Conservation (phyloP, 2,113 vertebrate species). For the Oryzias woworae region DNA sequence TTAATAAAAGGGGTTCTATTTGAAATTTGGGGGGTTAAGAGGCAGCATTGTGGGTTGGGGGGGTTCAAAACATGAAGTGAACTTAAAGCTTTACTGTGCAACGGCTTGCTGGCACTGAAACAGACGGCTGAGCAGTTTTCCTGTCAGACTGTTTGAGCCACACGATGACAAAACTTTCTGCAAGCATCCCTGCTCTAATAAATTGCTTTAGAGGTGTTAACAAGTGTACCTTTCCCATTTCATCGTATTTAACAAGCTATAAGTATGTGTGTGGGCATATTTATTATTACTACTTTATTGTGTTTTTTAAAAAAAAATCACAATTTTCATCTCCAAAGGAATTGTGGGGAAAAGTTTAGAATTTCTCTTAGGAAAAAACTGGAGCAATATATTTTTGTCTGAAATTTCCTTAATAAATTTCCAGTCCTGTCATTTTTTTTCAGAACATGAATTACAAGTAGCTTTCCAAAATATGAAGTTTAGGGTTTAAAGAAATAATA, state of each 20-base stretch:
- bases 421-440: too few relatives aligned
- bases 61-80: slow-evolving; percentile 32
- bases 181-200: slow-evolving; percentile 82
- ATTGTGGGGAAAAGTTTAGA: too few relatives aligned
- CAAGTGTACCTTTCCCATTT: slow-evolving; percentile 64
- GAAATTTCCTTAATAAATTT: too few relatives aligned
- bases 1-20: slow-evolving; percentile 41
- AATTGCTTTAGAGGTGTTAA: slow-evolving; percentile 79
- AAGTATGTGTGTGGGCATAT: slow-evolving; percentile 17
- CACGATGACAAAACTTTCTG: slow-evolving; percentile 68
- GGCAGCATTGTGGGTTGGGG: background rate
- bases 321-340: too few relatives aligned
- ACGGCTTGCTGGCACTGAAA: slow-evolving; percentile 59
- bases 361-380: too few relatives aligned
- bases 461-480: too few relatives aligned
- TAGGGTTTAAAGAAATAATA: too few relatives aligned
- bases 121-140: slow-evolving; percentile 61
- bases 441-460: too few relatives aligned
- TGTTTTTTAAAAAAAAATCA: too few relatives aligned
- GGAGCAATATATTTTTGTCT: too few relatives aligned
- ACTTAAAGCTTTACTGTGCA: slow-evolving; percentile 64
- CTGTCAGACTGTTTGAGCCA: slow-evolving; percentile 69
- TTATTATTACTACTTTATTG: too few relatives aligned
- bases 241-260: slow-evolving; percentile 53
- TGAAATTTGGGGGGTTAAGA: slow-evolving; percentile 5